Percentiles rank a stretch among this genome's conserved stretches.
phyloP scores from a whole-genome alignment of 30 jellyfish, hydroid and myxozoan species.

The Chrysaora quinquecirrha region DNA sequence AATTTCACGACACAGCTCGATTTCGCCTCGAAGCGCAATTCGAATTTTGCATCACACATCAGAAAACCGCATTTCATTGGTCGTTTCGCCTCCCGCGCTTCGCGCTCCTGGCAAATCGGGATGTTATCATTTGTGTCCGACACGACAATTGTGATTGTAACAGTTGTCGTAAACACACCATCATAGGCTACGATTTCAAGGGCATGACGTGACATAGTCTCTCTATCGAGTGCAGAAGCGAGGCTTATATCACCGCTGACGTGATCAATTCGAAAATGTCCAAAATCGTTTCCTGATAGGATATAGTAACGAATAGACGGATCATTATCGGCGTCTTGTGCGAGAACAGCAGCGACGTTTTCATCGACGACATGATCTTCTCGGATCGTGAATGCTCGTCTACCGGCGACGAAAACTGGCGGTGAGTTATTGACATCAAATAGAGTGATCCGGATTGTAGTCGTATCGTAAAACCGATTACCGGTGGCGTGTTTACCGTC shows the following conservation, averaged over 20 bases:
- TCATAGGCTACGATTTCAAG: constrained; percentile 84
- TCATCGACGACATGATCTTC: constrained; percentile 88
- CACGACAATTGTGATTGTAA: constrained; percentile 40
- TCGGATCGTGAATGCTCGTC: constrained; percentile 41
- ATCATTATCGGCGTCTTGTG: constrained; percentile 79
- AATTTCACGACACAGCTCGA: too few species aligned
- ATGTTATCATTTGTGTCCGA: constrained; percentile 78
- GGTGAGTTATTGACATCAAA: constrained; percentile 89
- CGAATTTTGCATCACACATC: too few species aligned
- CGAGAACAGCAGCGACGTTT: constrained; percentile 72
- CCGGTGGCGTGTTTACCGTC: constrained; percentile 47
- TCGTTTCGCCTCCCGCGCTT: too few species aligned
- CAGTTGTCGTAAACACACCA: constrained; percentile 75
- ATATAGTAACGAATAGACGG: constrained; percentile 69
- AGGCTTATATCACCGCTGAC: constrained; percentile 75
- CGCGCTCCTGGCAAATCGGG: too few species aligned
- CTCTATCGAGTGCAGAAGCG: constrained; percentile 62
- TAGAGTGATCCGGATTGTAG: constrained; percentile 61
- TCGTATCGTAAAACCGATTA: constrained; percentile 38
- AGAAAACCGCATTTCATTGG: too few species aligned
- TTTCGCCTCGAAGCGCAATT: too few species aligned
- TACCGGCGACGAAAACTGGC: constrained; percentile 64
- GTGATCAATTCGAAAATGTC: constrained; percentile 57
- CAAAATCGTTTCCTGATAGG: constrained; percentile 44
- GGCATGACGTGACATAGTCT: constrained; percentile 21